Evolutionary conservation across 2,888 invertebrate species (phyloP).

Genomic region (Lasioglossum calceatum): DNA sequence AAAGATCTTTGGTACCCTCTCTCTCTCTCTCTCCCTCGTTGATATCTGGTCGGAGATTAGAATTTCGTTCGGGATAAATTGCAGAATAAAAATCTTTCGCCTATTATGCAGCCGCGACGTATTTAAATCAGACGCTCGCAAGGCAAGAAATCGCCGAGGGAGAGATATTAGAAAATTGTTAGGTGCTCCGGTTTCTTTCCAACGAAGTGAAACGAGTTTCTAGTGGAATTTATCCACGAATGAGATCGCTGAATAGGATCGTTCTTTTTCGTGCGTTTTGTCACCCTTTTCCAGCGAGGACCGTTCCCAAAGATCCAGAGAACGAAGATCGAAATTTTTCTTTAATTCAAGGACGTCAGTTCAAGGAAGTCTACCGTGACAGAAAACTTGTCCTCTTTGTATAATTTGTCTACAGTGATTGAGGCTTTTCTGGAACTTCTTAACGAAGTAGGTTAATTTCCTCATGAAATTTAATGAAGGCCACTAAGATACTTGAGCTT

Average conservation of each 20-base stretch:
- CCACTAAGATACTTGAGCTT: slow-evolving; percentile 10
- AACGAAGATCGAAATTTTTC: slow-evolving; percentile 1
- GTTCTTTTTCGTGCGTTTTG: neutral
- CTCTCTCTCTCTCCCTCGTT: neutral
- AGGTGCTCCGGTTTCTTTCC: neutral
- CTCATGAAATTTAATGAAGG: slow-evolving; percentile 16
- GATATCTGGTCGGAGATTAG: slow-evolving; percentile 40
- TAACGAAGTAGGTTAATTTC: slow-evolving; percentile 31
- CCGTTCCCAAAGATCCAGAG: neutral
- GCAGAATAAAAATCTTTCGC: slow-evolving; percentile 33
- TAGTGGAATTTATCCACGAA: neutral
- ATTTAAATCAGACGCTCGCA: neutral
- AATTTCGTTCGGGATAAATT: slow-evolving; percentile 42
- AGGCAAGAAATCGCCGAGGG: neutral
- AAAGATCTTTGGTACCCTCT: slow-evolving; percentile 24
- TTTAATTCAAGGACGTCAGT: slow-evolving; percentile 24
- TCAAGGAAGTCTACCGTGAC: slow-evolving; percentile 12
- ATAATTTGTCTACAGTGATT: slow-evolving; percentile 11
- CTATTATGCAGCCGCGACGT: neutral
- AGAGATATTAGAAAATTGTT: slow-evolving; percentile 6
- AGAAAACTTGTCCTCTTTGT: neutral
- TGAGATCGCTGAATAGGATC: neutral
- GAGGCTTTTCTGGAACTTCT: slow-evolving; percentile 24
- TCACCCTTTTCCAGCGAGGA: neutral
- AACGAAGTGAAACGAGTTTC: neutral